Evolutionary conservation across 1,140 invertebrate genomes (phyloP).

Genomic region (Lysiphlebus fabarum): DNA sequence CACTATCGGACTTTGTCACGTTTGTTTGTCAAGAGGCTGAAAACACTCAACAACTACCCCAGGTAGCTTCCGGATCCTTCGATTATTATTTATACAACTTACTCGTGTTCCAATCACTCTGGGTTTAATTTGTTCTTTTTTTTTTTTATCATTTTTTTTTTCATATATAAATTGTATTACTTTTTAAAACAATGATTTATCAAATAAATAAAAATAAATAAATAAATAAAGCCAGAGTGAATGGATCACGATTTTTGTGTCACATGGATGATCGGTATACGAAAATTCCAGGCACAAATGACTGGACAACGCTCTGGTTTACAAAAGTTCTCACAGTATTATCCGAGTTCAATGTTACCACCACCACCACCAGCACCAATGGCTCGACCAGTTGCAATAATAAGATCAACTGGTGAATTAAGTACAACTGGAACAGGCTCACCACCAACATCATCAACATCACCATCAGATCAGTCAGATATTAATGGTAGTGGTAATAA

Average conservation of each 20-base stretch:
- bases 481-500: constrained; percentile 42
- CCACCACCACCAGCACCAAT: constrained; percentile 95
- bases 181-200: background rate
- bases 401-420: constrained; percentile 76
- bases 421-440: constrained; percentile 52
- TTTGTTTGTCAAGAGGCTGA: constrained; percentile 93
- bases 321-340: constrained; percentile 79
- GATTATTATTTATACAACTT: background rate
- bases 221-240: constrained; percentile 29
- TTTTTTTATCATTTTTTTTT: too few species aligned
- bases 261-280: constrained; percentile 51
- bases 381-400: constrained; percentile 92
- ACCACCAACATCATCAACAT: constrained; percentile 63
- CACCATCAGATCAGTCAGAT: constrained; percentile 52
- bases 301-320: constrained; percentile 60
- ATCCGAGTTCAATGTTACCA: constrained; percentile 84
- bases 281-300: constrained; percentile 55
- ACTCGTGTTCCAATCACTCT: constrained; percentile 43
- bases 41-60: constrained; percentile 73
- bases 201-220: background rate
- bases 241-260: constrained; percentile 35
- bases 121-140: constrained; percentile 12
- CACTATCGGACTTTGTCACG: constrained; percentile 92
- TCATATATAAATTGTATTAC: background rate
- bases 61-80: constrained; percentile 60